These are phyloP conservation scores for Ophioninae sp. DNA, from an alignment of 2,888 invertebrate species.

Conservation along the genomic window DNA sequence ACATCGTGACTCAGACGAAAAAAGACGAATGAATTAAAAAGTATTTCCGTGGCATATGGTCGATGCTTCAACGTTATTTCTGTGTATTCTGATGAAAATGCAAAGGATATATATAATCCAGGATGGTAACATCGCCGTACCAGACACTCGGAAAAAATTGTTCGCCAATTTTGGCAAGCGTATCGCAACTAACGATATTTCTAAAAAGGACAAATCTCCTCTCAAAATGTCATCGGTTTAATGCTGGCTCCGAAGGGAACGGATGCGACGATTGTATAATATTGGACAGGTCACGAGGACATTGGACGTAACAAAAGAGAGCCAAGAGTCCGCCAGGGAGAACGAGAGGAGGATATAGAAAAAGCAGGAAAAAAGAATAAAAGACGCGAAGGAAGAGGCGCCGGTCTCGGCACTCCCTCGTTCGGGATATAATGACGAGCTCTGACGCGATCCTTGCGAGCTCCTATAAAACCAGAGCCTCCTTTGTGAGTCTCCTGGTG, in stretches of 20 bases:
- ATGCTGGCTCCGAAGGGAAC: neutral
- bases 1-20: no score
- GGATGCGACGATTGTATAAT: neutral
- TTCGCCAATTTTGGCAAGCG: no score
- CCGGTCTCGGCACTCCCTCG: constrained; percentile 37
- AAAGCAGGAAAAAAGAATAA: neutral
- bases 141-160: no score
- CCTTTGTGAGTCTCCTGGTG: constrained; percentile 13
- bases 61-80: no score
- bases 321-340: neutral
- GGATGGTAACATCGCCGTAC: no score
- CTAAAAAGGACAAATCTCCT: no score
- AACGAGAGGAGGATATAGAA: neutral
- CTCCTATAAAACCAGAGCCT: constrained; percentile 11
- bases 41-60: no score
- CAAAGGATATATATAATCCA: no score
- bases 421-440: constrained; percentile 29
- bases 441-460: constrained; percentile 15
- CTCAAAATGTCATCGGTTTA: neutral
- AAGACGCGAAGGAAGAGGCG: constrained; percentile 10
- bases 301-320: neutral
- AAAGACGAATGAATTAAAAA: no score
- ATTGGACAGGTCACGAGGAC: neutral
- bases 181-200: no score
- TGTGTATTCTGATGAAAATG: no score